Conservation (phyloP, 2,888 invertebrate genomes). For the Margaritifera margaritifera region DNA sequence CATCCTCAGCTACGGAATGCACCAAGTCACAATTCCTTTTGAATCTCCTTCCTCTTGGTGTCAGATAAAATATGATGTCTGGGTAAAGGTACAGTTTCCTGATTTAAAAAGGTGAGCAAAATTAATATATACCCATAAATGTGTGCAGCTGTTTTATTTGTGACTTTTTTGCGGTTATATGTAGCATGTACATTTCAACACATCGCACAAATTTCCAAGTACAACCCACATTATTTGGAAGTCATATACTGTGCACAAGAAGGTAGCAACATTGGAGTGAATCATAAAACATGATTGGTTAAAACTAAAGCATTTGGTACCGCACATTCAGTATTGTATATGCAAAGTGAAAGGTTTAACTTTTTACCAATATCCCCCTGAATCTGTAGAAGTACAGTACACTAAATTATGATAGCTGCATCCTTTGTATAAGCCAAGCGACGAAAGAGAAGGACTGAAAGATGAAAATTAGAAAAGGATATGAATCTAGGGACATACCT, state of each 20-base stretch:
- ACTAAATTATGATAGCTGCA: not conserved
- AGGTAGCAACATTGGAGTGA: too few relatives aligned
- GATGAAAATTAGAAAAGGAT: not conserved
- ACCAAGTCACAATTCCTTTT: slow-evolving; percentile 16
- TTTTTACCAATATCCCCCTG: too few relatives aligned
- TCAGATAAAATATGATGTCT: slow-evolving; percentile 17
- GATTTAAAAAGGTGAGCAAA: not conserved
- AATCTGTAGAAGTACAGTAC: not conserved
- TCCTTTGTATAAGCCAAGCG: not conserved
- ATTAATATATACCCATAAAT: not conserved
- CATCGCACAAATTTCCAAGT: too few relatives aligned
- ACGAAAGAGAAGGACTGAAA: not conserved
- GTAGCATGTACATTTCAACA: too few relatives aligned
- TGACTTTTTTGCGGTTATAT: too few relatives aligned
- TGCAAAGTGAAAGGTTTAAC: too few relatives aligned
- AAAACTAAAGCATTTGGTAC: too few relatives aligned
- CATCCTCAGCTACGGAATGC: slow-evolving; percentile 17
- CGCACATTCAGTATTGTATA: too few relatives aligned
- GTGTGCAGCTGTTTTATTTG: too few relatives aligned
- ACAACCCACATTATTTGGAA: too few relatives aligned
- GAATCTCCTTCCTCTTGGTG: slow-evolving; percentile 12
- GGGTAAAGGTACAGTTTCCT: slow-evolving; percentile 19
- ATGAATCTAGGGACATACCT: slow-evolving; percentile 12
- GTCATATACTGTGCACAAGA: too few relatives aligned
- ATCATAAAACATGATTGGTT: too few relatives aligned